A percentile compares a stretch with the other conserved stretches of the same genome.
phyloP scores from a whole-genome alignment of 2,888 invertebrate genomes.

The Dicyrtoma fusca region DNA sequence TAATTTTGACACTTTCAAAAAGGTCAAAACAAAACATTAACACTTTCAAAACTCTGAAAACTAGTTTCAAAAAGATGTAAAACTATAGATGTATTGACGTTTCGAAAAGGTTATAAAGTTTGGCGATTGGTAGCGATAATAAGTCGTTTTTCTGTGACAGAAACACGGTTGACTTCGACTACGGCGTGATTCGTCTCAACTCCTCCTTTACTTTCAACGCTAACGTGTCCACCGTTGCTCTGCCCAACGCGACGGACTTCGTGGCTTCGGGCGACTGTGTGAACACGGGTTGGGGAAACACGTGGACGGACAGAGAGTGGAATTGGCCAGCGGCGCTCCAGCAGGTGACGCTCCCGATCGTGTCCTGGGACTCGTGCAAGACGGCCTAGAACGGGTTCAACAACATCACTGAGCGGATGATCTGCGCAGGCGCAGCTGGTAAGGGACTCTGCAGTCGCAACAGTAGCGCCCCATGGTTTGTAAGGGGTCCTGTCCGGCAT shows the following conservation, averaged over 20 bases:
- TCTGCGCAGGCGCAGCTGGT: constrained; percentile 42
- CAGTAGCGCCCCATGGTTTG: constrained; percentile 42
- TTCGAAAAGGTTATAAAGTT: no score
- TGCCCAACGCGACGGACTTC: constrained; percentile 2
- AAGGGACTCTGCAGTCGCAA: constrained; percentile 39
- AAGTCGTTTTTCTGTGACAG: no score
- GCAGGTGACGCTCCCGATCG: constrained; percentile 30
- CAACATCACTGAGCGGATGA: constrained; percentile 38
- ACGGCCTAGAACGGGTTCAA: constrained; percentile 35
- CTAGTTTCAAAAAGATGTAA: no score
- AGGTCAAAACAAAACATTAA: no score
- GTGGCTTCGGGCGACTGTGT: constrained; percentile 36
- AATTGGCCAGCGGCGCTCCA: constrained; percentile 36
- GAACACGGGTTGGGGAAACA: constrained; percentile 44
- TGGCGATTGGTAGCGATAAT: no score
- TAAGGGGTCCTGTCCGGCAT: constrained; percentile 38
- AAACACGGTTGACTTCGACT: constrained; percentile 43
- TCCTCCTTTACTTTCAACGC: constrained; percentile 33
- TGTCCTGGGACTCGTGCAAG: constrained; percentile 31
- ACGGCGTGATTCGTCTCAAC: constrained; percentile 37
- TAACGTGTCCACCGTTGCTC: constrained; percentile 30
- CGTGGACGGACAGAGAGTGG: constrained; percentile 35
- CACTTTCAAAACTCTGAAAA: no score
- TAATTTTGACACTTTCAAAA: no score
- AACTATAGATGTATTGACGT: no score